Conservation (phyloP, 2,888 invertebrate genomes). For the Drosophila eohydei region DNA sequence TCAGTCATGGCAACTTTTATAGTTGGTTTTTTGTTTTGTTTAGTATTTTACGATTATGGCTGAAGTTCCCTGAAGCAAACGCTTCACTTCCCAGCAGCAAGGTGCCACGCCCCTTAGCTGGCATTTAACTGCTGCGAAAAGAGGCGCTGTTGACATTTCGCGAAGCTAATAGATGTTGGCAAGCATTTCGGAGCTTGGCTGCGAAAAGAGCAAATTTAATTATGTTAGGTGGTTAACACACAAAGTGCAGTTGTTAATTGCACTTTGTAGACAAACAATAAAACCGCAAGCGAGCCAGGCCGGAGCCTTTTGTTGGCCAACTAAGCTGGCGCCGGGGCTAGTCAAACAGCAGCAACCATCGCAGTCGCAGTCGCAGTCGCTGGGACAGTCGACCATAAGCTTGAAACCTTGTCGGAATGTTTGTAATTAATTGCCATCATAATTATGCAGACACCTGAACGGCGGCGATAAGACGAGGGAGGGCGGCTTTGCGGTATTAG, state of each 20-base stretch:
- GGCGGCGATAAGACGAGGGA: neutral
- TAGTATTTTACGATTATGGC: conserved; percentile 6
- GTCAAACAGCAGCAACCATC: conserved; percentile 4
- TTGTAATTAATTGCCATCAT: conserved; percentile 69
- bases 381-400: conserved; percentile 15
- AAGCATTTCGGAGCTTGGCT: conserved; percentile 44
- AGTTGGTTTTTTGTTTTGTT: neutral
- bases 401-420: conserved; percentile 51
- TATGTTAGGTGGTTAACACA: conserved; percentile 52
- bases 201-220: conserved; percentile 69
- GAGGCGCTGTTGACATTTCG: conserved; percentile 56
- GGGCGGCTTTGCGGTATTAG: conserved; percentile 5
- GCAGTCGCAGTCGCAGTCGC: neutral
- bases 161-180: conserved; percentile 42
- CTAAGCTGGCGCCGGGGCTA: conserved; percentile 51
- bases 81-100: neutral
- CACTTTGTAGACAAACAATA: conserved; percentile 44
- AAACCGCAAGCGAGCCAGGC: conserved; percentile 44
- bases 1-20: neutral
- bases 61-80: neutral
- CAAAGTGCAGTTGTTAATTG: conserved; percentile 53
- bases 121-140: conserved; percentile 45
- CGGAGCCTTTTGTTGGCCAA: conserved; percentile 52
- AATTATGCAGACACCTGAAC: conserved; percentile 52
- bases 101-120: conserved; percentile 36